These are phyloP conservation scores for Penaeus monodon DNA, from an alignment of 2,888 invertebrate genomes.

Conservation along the genomic window DNA sequence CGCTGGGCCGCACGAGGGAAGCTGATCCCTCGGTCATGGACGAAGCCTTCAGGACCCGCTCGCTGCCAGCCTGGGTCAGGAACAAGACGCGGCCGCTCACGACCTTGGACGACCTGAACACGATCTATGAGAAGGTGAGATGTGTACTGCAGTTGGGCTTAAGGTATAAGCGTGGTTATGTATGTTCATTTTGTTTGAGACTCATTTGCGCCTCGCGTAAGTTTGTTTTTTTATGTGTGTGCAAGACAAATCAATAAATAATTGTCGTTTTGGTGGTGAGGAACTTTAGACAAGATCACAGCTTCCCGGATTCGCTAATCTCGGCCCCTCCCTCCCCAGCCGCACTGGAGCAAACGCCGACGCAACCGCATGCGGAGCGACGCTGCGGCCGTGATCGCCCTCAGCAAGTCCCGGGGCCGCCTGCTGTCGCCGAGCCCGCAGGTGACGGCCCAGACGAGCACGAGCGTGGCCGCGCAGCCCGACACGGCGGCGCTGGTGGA, in stretches of 20 bases:
- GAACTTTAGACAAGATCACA: no score
- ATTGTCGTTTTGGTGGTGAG: no score
- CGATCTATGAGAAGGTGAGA: slow-evolving; percentile 67
- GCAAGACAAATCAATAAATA: no score
- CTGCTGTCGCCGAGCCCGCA: slow-evolving; percentile 28
- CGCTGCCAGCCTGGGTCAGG: slow-evolving; percentile 80
- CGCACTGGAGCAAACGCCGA: slow-evolving; percentile 82
- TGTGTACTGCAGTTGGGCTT: no score
- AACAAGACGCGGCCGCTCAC: slow-evolving; percentile 73
- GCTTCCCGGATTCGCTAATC: not conserved
- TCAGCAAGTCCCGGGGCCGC: slow-evolving; percentile 77
- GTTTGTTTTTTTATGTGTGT: no score
- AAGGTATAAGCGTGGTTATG: not conserved
- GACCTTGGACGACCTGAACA: slow-evolving; percentile 67
- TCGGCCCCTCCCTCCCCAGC: slow-evolving; percentile 71
- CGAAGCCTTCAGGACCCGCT: slow-evolving; percentile 75
- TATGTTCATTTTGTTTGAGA: not conserved
- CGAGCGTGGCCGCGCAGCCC: slow-evolving; percentile 65
- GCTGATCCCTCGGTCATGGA: slow-evolving; percentile 19
- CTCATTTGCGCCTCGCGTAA: no score
- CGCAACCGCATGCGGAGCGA: slow-evolving; percentile 85
- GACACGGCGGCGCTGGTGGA: slow-evolving; percentile 78
- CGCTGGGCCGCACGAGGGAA: slow-evolving; percentile 12
- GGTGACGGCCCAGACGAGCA: not conserved
- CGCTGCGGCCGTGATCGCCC: slow-evolving; percentile 84